phyloP scores from a whole-genome alignment of 2,888 invertebrate species.

The Ophion ventricosus region DNA sequence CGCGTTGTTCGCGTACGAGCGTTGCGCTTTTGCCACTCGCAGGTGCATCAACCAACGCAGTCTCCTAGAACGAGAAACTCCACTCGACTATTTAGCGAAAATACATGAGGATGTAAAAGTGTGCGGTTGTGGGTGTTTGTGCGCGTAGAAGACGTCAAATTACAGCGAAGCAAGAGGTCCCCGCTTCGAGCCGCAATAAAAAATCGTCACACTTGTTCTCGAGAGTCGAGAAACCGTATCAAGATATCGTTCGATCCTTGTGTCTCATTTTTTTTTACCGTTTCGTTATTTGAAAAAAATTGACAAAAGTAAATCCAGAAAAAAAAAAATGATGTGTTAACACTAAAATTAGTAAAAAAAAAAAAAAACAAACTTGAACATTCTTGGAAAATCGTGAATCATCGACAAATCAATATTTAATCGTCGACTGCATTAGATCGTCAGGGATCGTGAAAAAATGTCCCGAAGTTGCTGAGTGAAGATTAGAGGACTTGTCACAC shows the following conservation, averaged over 20 bases:
- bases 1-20: slow-evolving; percentile 40
- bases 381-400: slow-evolving; percentile 9
- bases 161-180: too few relatives aligned
- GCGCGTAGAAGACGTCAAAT: too few relatives aligned
- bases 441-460: too few relatives aligned
- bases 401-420: neutral
- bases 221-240: too few relatives aligned
- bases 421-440: neutral
- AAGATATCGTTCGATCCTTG: too few relatives aligned
- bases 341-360: neutral
- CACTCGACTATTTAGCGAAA: neutral
- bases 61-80: neutral
- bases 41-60: slow-evolving; percentile 49
- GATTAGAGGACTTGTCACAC: too few relatives aligned
- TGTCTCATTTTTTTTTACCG: neutral
- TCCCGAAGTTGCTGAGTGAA: too few relatives aligned
- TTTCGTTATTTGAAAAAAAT: neutral
- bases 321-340: neutral
- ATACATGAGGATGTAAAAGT: neutral
- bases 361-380: neutral
- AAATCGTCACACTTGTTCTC: too few relatives aligned
- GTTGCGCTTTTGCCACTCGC: slow-evolving; percentile 52
- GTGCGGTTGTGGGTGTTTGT: too few relatives aligned
- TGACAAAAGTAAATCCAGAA: slow-evolving; percentile 5
- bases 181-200: too few relatives aligned